Base-by-base conservation (phyloP, 2,113 vertebrate species). In the Tupaia tana region DNA sequence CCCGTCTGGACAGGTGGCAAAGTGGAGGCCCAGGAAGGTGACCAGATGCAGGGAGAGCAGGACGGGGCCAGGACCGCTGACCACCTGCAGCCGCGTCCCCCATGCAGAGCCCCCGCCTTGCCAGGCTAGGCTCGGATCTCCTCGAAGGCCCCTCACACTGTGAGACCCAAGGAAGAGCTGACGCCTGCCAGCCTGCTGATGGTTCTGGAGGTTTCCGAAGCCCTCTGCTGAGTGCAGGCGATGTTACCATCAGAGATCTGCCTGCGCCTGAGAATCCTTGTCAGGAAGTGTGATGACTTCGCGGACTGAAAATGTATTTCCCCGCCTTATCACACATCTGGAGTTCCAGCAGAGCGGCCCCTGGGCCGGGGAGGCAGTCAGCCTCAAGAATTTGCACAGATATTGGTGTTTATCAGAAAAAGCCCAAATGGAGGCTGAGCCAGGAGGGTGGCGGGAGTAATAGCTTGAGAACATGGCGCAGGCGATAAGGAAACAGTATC, bases 401-500 rank as follows among this genome's bases (percentile, higher is more conserved):
- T 97, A 98, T 92, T 94, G 95, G 94, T 96, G 93, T 98, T 98
- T 98, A 98, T 98, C 98, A 95, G 98, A 96, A 97, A 94, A 95
- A 97, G 93, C 81, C 96, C 95, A 97, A 98, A 98, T 96, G 96
- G 94, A 96, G 90, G 88, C 95, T 93, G 80, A 97, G 88, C 93
- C 9, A 0, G 61, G 78, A 96, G 96, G 97, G 92, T 96, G 94
- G 92, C 31, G n/a, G 90, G 93, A 97, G 95, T 94, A 97, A 97
- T 96, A 95, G 96, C 96, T 96, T 90, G 95, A 97, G 95, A 97
- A 97, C 89, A 89, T 34, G 81, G 83, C 1, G 4, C 79, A 54
- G 87, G 75, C 2, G 96, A 98, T 98, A 98, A 98, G 95, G 77
- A 94, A 96, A 91, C 64, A 22, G 70, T 54, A 70, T 93, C 96